phyloP scores from a whole-genome alignment of 2,797 vertebrate species.

The Gallinago solitaria region DNA sequence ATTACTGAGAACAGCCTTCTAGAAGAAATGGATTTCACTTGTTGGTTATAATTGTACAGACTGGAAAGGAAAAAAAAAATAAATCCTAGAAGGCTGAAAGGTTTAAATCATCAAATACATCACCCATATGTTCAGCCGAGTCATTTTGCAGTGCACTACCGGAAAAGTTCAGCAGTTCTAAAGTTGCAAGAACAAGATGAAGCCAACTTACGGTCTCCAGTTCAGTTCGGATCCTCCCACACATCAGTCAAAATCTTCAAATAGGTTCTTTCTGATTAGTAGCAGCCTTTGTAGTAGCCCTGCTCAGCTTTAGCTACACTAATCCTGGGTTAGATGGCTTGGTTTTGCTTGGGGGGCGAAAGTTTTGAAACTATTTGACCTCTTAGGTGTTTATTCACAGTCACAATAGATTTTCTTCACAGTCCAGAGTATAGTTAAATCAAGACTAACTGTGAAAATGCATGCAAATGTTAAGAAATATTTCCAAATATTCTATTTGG shows the following conservation, averaged over 20 bases:
- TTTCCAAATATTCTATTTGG: background rate
- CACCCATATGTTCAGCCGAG: background rate
- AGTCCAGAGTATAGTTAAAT: background rate
- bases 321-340: background rate
- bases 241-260: background rate
- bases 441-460: background rate
- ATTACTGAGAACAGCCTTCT: background rate
- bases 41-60: background rate
- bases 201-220: background rate
- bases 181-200: background rate
- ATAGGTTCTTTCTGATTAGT: background rate
- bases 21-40: background rate
- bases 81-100: background rate
- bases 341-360: background rate
- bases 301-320: background rate
- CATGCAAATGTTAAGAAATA: background rate
- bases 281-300: background rate
- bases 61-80: background rate
- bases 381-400: conserved; percentile 4
- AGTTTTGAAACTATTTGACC: background rate
- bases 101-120: background rate
- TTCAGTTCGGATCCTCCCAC: background rate
- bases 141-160: background rate
- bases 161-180: background rate
- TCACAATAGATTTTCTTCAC: background rate